phyloP scores from a whole-genome alignment of 2,113 vertebrate species.

The Blennius ocellaris region DNA sequence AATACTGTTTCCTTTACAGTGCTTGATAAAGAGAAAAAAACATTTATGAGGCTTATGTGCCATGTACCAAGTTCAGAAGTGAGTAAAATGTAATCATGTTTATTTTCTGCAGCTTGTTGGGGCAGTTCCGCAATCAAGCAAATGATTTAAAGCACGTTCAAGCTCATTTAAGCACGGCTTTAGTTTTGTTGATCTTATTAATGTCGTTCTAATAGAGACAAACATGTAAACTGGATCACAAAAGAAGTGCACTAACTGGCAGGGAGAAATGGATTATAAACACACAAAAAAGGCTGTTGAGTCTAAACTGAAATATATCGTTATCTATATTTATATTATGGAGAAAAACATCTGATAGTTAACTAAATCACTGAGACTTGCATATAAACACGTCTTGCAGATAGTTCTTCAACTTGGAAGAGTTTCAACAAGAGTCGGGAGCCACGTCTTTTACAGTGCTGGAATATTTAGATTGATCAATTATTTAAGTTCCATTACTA shows the following conservation, averaged over 20 bases:
- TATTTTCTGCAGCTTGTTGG: conserved; percentile 32
- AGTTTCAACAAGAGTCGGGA: conserved; percentile 12
- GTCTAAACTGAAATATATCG: too few relatives aligned
- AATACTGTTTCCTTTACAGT: conserved; percentile 39
- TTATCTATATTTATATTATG: conserved; percentile 10
- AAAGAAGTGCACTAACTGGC: neutral
- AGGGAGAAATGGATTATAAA: too few relatives aligned
- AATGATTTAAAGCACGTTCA: too few relatives aligned
- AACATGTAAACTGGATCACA: conserved; percentile 25
- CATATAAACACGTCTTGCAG: conserved; percentile 3
- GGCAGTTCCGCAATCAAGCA: conserved; percentile 20
- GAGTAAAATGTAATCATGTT: conserved; percentile 8
- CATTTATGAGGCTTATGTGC: conserved; percentile 37
- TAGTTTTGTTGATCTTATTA: conserved; percentile 12
- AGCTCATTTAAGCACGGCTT: too few relatives aligned
- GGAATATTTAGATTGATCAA: too few relatives aligned
- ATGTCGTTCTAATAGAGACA: conserved; percentile 13
- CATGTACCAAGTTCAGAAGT: conserved; percentile 21
- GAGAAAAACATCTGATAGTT: conserved; percentile 13
- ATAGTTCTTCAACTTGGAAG: neutral
- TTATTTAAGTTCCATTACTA: too few relatives aligned
- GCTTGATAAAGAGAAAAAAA: conserved; percentile 39
- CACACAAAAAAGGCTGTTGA: too few relatives aligned
- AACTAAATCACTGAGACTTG: conserved; percentile 18
- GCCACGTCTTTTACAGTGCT: neutral